Evolutionary conservation across 2,797 vertebrate species (phyloP).

Genomic region (Uromys caudimaculatus): DNA sequence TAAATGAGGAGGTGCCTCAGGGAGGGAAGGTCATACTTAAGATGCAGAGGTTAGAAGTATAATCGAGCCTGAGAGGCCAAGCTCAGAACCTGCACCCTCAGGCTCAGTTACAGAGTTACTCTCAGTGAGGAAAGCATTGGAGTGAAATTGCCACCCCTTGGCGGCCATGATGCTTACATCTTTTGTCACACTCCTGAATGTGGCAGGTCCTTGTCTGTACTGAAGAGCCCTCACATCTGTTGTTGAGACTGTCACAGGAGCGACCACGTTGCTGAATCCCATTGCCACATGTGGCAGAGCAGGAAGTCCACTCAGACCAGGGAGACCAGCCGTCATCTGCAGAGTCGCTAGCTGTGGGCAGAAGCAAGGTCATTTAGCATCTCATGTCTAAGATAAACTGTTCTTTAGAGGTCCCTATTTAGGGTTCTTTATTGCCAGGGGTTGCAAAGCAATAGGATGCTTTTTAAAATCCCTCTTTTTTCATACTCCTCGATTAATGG

Average conservation of each 20-base stretch:
- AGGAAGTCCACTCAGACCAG: slow-evolving; percentile 99
- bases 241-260: slow-evolving; percentile 99
- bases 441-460: background rate
- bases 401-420: background rate
- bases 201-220: slow-evolving; percentile 99
- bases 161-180: slow-evolving; percentile 91
- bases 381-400: background rate
- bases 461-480: background rate
- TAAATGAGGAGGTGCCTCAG: background rate
- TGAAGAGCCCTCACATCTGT: slow-evolving; percentile 97
- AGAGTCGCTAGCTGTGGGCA: slow-evolving; percentile 90
- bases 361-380: background rate
- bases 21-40: background rate
- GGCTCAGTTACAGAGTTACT: background rate
- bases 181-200: slow-evolving; percentile 97
- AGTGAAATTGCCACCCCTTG: background rate
- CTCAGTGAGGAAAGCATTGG: background rate
- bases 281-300: slow-evolving; percentile 96
- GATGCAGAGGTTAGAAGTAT: background rate
- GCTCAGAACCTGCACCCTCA: background rate
- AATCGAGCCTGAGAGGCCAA: background rate
- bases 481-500: background rate
- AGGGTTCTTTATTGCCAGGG: background rate
- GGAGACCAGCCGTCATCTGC: slow-evolving; percentile 97
- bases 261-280: slow-evolving; percentile 98